A percentile compares a stretch with the other conserved stretches of the same genome.
These are phyloP conservation scores for Lophius piscatorius DNA, from an alignment of 2,113 vertebrate genomes.

Conservation along the genomic window DNA sequence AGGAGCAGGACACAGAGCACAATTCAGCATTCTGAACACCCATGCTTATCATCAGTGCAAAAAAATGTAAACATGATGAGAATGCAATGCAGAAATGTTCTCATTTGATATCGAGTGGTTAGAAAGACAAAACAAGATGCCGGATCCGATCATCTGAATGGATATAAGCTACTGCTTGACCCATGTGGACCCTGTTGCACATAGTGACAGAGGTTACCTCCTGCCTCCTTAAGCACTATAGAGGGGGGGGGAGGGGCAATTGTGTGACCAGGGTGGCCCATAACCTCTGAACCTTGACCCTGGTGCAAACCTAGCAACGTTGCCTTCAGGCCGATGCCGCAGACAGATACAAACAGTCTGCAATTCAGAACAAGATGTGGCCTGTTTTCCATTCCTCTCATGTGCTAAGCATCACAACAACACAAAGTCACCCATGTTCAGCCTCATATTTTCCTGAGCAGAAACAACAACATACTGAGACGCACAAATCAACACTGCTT, in stretches of 20 bases:
- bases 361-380: conserved; percentile 61
- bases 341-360: conserved; percentile 49
- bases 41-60: conserved; percentile 4
- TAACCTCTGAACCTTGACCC: conserved; percentile 67
- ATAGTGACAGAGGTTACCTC: conserved; percentile 44
- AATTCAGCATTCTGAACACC: conserved; percentile 13
- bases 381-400: conserved; percentile 38
- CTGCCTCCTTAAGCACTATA: conserved; percentile 63
- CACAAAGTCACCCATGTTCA: neutral
- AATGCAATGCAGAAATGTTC: neutral
- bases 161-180: conserved; percentile 52
- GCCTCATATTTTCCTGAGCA: conserved; percentile 30
- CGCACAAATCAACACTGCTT: no score
- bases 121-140: conserved; percentile 39
- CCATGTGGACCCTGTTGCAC: conserved; percentile 33
- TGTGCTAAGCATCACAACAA: conserved; percentile 15
- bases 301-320: conserved; percentile 19
- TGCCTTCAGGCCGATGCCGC: conserved; percentile 31
- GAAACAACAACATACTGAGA: conserved; percentile 31
- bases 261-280: conserved; percentile 37
- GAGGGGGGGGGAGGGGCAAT: conserved; percentile 49
- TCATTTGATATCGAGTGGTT: neutral
- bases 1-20: neutral
- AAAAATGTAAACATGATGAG: conserved; percentile 19
- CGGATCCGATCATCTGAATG: conserved; percentile 27